Percentiles rank a stretch among this genome's conserved stretches.
These are phyloP conservation scores for Gadopsis marmoratus DNA, from an alignment of 2,797 vertebrate genomes.

Conservation along the genomic window DNA sequence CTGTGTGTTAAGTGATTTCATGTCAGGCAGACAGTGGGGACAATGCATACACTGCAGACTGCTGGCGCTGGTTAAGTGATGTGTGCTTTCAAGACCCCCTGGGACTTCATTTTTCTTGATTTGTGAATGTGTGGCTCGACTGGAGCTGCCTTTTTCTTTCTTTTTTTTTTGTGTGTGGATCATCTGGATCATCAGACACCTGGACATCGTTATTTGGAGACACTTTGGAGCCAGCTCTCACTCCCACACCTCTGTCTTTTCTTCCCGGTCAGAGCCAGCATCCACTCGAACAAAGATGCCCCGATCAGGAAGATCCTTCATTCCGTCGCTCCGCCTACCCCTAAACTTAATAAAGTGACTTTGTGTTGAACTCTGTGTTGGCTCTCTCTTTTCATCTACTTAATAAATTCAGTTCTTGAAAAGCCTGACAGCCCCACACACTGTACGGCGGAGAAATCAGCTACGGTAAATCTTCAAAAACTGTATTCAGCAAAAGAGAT, in stretches of 20 bases:
- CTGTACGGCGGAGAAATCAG: slow-evolving; percentile 21
- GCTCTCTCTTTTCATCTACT: slow-evolving; percentile 66
- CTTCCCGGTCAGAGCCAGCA: slow-evolving; percentile 33
- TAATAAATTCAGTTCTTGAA: slow-evolving; percentile 46
- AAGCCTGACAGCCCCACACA: slow-evolving; percentile 29
- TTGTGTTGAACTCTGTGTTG: slow-evolving; percentile 77
- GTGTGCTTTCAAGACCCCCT: slow-evolving; percentile 27
- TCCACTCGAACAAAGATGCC: slow-evolving; percentile 38
- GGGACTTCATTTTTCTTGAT: slow-evolving; percentile 19
- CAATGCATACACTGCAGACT: slow-evolving; percentile 33
- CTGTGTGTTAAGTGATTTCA: slow-evolving; percentile 37
- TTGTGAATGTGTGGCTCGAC: slow-evolving; percentile 44
- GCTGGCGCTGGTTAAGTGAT: slow-evolving; percentile 18
- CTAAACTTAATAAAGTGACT: slow-evolving; percentile 79
- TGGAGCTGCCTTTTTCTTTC: slow-evolving; percentile 25
- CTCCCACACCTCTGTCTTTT: slow-evolving; percentile 17
- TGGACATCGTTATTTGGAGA: slow-evolving; percentile 39
- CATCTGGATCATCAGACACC: slow-evolving; percentile 15
- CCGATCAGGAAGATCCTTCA: slow-evolving; percentile 39
- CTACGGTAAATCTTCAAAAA: slow-evolving; percentile 32
- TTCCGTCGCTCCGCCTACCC: slow-evolving; percentile 54
- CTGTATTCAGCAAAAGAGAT: slow-evolving; percentile 44
- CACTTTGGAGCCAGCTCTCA: not conserved
- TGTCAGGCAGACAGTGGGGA: slow-evolving; percentile 20
- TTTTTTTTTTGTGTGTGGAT: not conserved